A percentile compares a stretch with the other conserved stretches of the same genome.
phyloP scores from a whole-genome alignment of 2,113 vertebrate genomes.

The Hypanus sabinus region DNA sequence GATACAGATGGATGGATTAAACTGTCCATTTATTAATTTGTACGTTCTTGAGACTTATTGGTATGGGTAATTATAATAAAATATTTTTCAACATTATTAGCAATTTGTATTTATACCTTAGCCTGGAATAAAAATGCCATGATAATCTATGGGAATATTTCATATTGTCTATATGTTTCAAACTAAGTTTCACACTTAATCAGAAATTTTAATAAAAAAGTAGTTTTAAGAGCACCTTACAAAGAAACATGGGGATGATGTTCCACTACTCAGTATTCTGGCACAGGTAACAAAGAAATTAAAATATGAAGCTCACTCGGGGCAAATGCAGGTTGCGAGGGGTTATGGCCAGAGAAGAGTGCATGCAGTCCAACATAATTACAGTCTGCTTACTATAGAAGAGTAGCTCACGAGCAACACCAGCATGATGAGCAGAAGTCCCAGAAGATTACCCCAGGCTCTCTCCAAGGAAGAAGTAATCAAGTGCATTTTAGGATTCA shows the following conservation, averaged over 20 bases:
- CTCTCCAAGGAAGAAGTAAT: constrained; percentile 43
- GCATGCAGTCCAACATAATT: too few relatives aligned
- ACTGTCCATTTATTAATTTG: neutral
- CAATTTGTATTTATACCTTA: too few relatives aligned
- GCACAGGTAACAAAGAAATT: too few relatives aligned
- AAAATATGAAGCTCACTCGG: too few relatives aligned
- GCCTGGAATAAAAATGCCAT: too few relatives aligned
- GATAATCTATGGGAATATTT: too few relatives aligned
- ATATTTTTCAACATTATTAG: too few relatives aligned
- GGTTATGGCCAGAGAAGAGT: too few relatives aligned
- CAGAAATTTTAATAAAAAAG: neutral
- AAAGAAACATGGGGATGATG: too few relatives aligned
- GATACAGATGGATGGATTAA: neutral
- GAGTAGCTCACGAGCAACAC: constrained; percentile 46
- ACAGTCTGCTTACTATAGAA: constrained; percentile 41
- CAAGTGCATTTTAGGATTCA: constrained; percentile 41
- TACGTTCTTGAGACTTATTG: neutral
- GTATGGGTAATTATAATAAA: neutral
- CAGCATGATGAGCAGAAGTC: constrained; percentile 46
- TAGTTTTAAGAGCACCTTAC: neutral
- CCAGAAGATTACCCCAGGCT: constrained; percentile 45
- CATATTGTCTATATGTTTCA: too few relatives aligned
- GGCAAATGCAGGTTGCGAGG: too few relatives aligned
- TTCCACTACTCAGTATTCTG: neutral
- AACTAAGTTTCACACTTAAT: neutral